phyloP scores from a whole-genome alignment of 2,797 vertebrate species.

The Melanotaenia trifasciata region DNA sequence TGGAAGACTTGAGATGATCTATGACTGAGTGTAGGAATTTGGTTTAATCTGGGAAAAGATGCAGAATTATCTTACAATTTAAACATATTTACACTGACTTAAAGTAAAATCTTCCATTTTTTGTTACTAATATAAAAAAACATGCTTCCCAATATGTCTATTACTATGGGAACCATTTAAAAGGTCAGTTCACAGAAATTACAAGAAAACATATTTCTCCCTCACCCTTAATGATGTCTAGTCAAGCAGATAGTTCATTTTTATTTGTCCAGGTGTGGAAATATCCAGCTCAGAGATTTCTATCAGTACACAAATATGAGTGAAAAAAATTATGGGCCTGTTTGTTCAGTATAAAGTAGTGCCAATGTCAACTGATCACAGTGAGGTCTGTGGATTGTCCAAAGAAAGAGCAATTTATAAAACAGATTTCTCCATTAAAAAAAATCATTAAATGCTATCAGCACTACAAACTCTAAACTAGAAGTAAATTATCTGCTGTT shows the following conservation, averaged over 20 bases:
- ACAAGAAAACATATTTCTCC: slow-evolving; percentile 18
- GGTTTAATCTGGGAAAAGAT: slow-evolving; percentile 39
- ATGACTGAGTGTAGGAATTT: slow-evolving; percentile 29
- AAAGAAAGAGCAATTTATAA: slow-evolving; percentile 17
- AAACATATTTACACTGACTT: slow-evolving; percentile 18
- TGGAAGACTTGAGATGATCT: slow-evolving; percentile 23
- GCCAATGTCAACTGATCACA: slow-evolving; percentile 41
- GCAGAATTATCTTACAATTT: slow-evolving; percentile 22
- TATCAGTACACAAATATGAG: slow-evolving; percentile 18
- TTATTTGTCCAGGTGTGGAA: slow-evolving; percentile 29
- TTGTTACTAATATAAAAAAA: slow-evolving; percentile 9
- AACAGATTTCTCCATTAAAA: slow-evolving; percentile 21
- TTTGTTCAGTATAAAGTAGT: slow-evolving; percentile 21
- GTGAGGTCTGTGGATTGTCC: slow-evolving; percentile 29
- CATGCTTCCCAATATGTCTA: slow-evolving; percentile 1
- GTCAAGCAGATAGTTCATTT: slow-evolving; percentile 30
- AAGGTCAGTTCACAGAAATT: slow-evolving; percentile 32
- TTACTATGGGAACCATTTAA: slow-evolving; percentile 21
- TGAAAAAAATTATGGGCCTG: neutral
- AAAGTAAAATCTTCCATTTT: slow-evolving; percentile 21
- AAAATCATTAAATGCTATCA: slow-evolving; percentile 7
- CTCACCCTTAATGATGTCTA: slow-evolving; percentile 10
- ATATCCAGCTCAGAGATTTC: slow-evolving; percentile 32
- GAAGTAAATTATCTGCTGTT: slow-evolving; percentile 9
- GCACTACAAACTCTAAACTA: slow-evolving; percentile 2